These are phyloP conservation scores for Enteromius paludinosus DNA, from an alignment of 2,797 vertebrate species.

Conservation along the genomic window DNA sequence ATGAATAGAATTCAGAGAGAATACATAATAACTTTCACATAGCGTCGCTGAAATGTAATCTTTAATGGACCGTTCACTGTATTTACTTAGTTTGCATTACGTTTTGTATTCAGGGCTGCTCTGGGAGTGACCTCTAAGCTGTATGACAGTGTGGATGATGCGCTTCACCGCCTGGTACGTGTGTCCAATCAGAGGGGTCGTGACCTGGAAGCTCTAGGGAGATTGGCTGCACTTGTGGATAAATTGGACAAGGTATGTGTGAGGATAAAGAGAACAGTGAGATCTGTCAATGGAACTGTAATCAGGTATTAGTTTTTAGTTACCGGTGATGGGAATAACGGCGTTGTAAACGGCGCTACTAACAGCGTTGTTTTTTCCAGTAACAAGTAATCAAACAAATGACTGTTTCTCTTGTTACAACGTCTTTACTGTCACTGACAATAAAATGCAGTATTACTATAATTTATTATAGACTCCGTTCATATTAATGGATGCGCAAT, in stretches of 20 bases:
- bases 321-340: too few species aligned
- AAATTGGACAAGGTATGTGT: constrained; percentile 76
- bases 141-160: constrained; percentile 90
- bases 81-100: too few species aligned
- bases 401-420: too few species aligned
- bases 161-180: constrained; percentile 86
- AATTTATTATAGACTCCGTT: too few species aligned
- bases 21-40: not conserved
- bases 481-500: too few species aligned
- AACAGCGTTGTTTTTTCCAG: too few species aligned
- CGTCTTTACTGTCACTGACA: too few species aligned
- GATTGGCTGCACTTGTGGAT: constrained; percentile 72
- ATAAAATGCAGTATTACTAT: too few species aligned
- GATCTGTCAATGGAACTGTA: not conserved
- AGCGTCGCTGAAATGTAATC: not conserved
- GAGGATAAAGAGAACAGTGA: not conserved
- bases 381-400: too few species aligned
- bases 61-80: too few species aligned
- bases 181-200: constrained; percentile 85
- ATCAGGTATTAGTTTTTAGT: not conserved
- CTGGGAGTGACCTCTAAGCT: constrained; percentile 78
- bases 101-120: constrained; percentile 69
- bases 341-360: too few species aligned
- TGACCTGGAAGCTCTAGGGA: constrained; percentile 79
- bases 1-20: constrained; percentile 31